Conservation (phyloP, 1,140 invertebrate species). For the Drosophila malerkotliana region DNA sequence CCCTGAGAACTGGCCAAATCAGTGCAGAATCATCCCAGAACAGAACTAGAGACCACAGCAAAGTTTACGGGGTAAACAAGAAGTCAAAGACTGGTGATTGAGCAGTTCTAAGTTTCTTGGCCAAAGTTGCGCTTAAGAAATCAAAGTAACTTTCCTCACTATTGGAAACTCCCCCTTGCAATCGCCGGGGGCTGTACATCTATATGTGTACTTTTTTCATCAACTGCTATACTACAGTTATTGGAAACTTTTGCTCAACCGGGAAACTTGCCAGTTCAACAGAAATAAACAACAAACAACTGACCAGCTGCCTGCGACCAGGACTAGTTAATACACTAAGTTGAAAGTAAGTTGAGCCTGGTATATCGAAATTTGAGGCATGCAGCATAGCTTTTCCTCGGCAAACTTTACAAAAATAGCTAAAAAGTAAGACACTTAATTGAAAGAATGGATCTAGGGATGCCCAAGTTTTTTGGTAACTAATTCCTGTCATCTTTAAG, state of each 20-base stretch:
- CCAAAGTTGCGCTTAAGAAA: conserved; percentile 74
- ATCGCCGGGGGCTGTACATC: neutral
- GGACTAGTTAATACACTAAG: conserved; percentile 49
- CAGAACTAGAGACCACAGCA: conserved; percentile 25
- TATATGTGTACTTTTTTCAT: conserved; percentile 55
- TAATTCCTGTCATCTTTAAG: neutral
- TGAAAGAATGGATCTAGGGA: no score
- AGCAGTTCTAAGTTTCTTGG: conserved; percentile 67
- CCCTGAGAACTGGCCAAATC: conserved; percentile 32
- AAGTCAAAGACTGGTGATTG: conserved; percentile 60
- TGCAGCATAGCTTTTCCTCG: neutral
- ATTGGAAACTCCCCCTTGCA: conserved; percentile 22
- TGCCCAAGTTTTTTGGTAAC: no score
- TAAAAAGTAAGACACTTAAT: no score
- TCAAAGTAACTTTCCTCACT: conserved; percentile 71
- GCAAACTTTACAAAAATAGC: neutral
- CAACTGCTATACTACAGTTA: conserved; percentile 72
- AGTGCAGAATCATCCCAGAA: conserved; percentile 20
- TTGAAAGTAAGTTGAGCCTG: neutral
- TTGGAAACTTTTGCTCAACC: conserved; percentile 62
- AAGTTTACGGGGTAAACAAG: conserved; percentile 37
- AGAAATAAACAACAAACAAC: conserved; percentile 32
- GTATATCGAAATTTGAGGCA: neutral
- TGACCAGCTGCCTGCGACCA: conserved; percentile 34
- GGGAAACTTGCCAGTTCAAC: conserved; percentile 43